phyloP scores from a whole-genome alignment of 1,140 invertebrate species.

The Phortica variegata region DNA sequence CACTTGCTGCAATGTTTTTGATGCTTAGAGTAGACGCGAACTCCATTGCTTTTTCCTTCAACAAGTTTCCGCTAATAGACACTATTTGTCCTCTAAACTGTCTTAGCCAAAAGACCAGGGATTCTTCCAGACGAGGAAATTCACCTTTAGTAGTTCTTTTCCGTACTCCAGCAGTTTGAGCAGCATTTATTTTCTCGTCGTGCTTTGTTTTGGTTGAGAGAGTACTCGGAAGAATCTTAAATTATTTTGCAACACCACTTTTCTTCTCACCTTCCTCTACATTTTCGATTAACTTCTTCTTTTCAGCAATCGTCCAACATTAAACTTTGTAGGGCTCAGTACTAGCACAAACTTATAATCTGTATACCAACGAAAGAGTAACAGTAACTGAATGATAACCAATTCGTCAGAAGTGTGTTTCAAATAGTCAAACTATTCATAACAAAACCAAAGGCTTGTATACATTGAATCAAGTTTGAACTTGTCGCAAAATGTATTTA shows the following conservation, averaged over 20 bases:
- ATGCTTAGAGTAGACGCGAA: conserved; percentile 3
- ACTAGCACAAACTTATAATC: not conserved
- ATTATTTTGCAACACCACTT: not conserved
- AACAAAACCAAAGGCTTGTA: not conserved
- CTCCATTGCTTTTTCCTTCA: not conserved
- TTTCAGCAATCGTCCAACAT: not conserved
- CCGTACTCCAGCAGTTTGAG: not conserved
- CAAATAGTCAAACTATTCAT: not conserved
- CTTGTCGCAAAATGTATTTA: too few species aligned
- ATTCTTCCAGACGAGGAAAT: not conserved
- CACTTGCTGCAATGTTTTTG: conserved; percentile 2
- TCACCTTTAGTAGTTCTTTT: not conserved
- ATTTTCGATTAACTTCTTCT: not conserved
- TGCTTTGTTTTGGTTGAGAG: not conserved
- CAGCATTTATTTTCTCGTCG: not conserved
- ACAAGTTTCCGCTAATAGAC: conserved; percentile 5
- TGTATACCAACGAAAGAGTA: not conserved
- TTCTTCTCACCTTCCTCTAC: conserved; percentile 1
- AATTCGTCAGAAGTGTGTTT: too few species aligned
- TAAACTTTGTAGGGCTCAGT: not conserved
- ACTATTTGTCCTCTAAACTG: conserved; percentile 1
- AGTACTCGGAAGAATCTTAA: not conserved
- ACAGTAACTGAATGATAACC: too few species aligned
- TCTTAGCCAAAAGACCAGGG: conserved; percentile 1
- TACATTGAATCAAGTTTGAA: too few species aligned